Evolutionary conservation across 2,888 invertebrate species (phyloP).

Genomic region (Colletes collaris): DNA sequence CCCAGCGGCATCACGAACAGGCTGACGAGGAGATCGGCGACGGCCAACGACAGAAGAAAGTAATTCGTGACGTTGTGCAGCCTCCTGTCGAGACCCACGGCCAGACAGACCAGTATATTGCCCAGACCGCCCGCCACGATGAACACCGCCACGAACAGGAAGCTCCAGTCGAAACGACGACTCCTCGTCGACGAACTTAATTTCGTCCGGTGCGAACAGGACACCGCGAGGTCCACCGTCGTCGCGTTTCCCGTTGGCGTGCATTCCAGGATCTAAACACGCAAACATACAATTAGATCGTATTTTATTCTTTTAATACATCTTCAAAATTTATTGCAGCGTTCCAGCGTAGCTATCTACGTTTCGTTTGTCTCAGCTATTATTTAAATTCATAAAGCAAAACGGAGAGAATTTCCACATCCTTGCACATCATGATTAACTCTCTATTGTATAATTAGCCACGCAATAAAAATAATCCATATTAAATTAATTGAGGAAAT

Average conservation of each 20-base stretch:
- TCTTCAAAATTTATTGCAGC: no score
- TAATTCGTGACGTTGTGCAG: slow-evolving; percentile 98
- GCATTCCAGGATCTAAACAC: slow-evolving; percentile 72
- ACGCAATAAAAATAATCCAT: no score
- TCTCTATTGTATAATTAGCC: no score
- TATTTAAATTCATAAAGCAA: no score
- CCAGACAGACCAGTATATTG: slow-evolving; percentile 96
- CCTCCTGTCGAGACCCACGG: slow-evolving; percentile 94
- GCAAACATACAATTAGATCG: background rate
- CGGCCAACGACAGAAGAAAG: slow-evolving; percentile 95
- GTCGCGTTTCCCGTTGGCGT: slow-evolving; percentile 58
- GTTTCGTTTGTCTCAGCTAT: no score
- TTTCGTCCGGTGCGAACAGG: slow-evolving; percentile 65
- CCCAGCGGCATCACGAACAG: slow-evolving; percentile 98
- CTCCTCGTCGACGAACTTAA: slow-evolving; percentile 43
- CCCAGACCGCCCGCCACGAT: slow-evolving; percentile 95
- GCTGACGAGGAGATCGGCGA: slow-evolving; percentile 96
- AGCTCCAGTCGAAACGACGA: slow-evolving; percentile 88
- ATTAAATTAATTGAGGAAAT: no score
- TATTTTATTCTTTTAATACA: no score
- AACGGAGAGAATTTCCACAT: no score
- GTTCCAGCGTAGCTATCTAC: no score
- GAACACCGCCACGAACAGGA: slow-evolving; percentile 92
- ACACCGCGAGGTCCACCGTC: slow-evolving; percentile 66
- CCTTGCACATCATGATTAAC: no score